Evolutionary conservation across 2,888 invertebrate species (phyloP).

Genomic region (Rotaria socialis): DNA sequence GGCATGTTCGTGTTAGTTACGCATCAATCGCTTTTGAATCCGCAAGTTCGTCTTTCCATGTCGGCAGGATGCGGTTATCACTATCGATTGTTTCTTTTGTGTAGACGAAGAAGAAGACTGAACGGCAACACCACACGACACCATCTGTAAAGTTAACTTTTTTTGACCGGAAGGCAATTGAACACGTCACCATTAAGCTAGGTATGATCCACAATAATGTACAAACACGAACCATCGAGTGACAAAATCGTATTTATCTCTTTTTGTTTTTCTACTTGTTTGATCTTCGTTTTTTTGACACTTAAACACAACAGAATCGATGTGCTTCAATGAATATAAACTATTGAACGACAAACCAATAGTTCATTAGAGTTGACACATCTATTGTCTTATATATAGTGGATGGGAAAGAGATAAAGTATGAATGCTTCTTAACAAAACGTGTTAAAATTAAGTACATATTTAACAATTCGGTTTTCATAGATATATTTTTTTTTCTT

Average conservation of each 20-base stretch:
- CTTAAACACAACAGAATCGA: slow-evolving; percentile 18
- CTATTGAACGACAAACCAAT: background rate
- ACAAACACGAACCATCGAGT: slow-evolving; percentile 20
- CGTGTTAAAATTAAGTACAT: slow-evolving; percentile 1
- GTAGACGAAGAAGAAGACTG: background rate
- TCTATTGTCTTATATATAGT: background rate
- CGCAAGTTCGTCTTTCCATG: background rate
- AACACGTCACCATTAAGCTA: background rate
- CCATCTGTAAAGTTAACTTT: background rate
- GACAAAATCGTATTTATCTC: slow-evolving; percentile 29
- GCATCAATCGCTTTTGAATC: slow-evolving; percentile 6
- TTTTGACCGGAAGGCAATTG: slow-evolving; percentile 19
- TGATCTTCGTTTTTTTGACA: slow-evolving; percentile 15
- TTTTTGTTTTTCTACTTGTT: slow-evolving; percentile 24
- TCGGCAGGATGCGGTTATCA: background rate
- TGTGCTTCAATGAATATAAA: background rate
- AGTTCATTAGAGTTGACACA: slow-evolving; percentile 20
- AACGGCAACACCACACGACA: background rate
- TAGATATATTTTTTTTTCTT: background rate
- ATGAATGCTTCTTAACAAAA: slow-evolving; percentile 4
- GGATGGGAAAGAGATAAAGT: slow-evolving; percentile 26
- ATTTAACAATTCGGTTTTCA: slow-evolving; percentile 2
- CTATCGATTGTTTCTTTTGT: background rate
- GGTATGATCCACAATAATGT: background rate
- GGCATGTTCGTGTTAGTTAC: slow-evolving; percentile 26